Evolutionary conservation across 2,113 vertebrate species (phyloP), one percentile per base, ranked within the genome.

Genomic region (Varanus komodoensis): DNA sequence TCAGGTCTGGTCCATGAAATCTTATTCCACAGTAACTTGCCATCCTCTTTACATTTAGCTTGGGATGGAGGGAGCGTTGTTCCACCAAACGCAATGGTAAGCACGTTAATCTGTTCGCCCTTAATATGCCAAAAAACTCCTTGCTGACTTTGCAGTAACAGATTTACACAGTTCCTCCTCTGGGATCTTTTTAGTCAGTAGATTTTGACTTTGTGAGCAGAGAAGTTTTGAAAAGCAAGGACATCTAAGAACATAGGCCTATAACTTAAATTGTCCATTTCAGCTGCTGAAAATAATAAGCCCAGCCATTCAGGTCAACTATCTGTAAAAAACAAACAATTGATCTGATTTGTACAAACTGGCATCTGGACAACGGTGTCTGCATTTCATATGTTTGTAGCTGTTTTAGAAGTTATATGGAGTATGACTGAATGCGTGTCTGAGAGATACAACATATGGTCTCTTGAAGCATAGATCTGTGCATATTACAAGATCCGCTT

Each of bases 161-260:
- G 67, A 44, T 14, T 74, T 44, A 29, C 21, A 25, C 11, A 29
- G 75, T 9, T 71, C 44, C 44, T 44, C 50, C 15, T 54, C n/a
- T 29, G 44, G 57, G 78, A 77, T 84, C 54, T 89, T 84, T 77
- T 38, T 38, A 64, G 19, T 38, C 73, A 78, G 29, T 93, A 81
- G 74, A 68, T 69, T 84, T 57, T 91, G 82, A 91, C 91, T 69
- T 44, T 64, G 27, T 67, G 88, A 92, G 78, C 34, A 90, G 29
- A 17, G 54, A 67, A 69, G 19, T 90, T 90, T 79, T 27, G 52
- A 85, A 94, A 57, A 17, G 2, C 0, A 44, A 81, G 91, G 83
- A 94, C 90, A 92, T 81, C 0, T 11, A 90, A 25, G 50, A 75
- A 88, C n/a, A 93, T 0, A 93, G 91, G 93, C 64, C 68, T 54